A percentile compares a stretch with the other conserved stretches of the same genome.
Conservation (phyloP, 2,797 vertebrate genomes). For the Anguilla megastoma region DNA sequence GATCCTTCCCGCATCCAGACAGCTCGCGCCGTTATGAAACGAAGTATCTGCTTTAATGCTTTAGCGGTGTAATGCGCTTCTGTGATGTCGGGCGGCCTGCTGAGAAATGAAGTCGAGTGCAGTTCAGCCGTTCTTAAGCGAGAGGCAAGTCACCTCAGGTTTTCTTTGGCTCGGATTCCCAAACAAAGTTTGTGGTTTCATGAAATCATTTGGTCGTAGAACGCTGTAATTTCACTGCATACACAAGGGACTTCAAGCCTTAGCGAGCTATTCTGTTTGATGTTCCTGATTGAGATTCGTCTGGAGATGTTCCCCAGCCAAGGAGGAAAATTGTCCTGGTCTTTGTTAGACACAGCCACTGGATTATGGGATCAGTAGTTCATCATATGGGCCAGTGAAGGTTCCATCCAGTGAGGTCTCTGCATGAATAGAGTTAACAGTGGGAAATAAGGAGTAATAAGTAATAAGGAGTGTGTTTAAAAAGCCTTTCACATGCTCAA, state of each 20-base stretch:
- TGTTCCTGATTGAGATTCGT: not conserved
- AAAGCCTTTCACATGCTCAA: not conserved
- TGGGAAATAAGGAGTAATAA: no score
- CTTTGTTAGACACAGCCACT: not conserved
- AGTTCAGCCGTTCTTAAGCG: not conserved
- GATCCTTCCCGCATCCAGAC: constrained; percentile 1
- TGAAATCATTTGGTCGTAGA: not conserved
- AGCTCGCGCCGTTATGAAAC: not conserved
- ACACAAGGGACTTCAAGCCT: not conserved
- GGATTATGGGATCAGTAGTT: not conserved
- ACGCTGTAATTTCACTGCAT: not conserved
- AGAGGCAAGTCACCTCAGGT: not conserved
- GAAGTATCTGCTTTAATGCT: constrained; percentile 11
- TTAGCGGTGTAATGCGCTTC: not conserved
- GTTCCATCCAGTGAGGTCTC: not conserved
- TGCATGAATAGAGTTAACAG: not conserved
- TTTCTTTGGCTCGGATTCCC: not conserved
- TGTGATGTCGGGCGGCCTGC: not conserved
- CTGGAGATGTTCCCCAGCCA: not conserved
- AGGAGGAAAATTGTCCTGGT: not conserved
- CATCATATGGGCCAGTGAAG: not conserved
- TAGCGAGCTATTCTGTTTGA: not conserved
- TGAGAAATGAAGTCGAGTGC: not conserved
- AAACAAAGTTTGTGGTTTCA: not conserved
- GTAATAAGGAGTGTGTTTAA: no score